Evolutionary conservation across 2,113 vertebrate genomes (phyloP), one percentile per base, ranked within the genome.

Genomic region (Aphelocoma coerulescens): DNA sequence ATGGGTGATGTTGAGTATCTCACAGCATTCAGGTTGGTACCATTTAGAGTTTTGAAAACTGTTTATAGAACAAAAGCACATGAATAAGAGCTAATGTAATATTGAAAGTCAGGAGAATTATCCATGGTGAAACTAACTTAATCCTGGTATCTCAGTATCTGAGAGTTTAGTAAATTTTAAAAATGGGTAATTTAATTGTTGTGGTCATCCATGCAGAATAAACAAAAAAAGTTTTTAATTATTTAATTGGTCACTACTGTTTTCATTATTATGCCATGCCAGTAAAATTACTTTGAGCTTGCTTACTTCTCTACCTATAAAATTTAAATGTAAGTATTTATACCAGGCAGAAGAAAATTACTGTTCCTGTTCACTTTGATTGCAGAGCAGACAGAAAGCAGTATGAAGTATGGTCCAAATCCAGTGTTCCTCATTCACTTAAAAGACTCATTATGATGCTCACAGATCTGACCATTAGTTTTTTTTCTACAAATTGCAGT

Each of bases 1-100:
- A 98, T 98, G 98, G 98, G 98, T 75, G 98, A 98, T 93, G 96
- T 95, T 63, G 98, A 98, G 91, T 98, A 98, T 96, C 97, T 98
- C 65, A 97, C 98, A 85, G 98, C 98, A 66, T 98, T 98, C 98
- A 98, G 98, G 98, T 98, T 94, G 61, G 97, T 98, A 79, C 24
- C 80, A 94, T 84, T 81, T 58, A 68, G 89, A 79, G 65, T 83
- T 91, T 61, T 57, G 58, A 96, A 85, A 96, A 62, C 76, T 92
- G 33, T n/a, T 94, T 80, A 90, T 67, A 33, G 69, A 74, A 74
- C 48, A 58, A 89, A 83, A 73, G 35, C 24, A 86, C 67, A 52
- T 54, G 43, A 92, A 44, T 73, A 79, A 48, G 18, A 91, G 17
- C 16, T 85, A 74, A 52, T 77, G 11, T 57, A 81, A 57, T 91